These are phyloP conservation scores for Pogonomyrmex barbatus DNA, from an alignment of 1,140 invertebrate species.

Conservation along the genomic window DNA sequence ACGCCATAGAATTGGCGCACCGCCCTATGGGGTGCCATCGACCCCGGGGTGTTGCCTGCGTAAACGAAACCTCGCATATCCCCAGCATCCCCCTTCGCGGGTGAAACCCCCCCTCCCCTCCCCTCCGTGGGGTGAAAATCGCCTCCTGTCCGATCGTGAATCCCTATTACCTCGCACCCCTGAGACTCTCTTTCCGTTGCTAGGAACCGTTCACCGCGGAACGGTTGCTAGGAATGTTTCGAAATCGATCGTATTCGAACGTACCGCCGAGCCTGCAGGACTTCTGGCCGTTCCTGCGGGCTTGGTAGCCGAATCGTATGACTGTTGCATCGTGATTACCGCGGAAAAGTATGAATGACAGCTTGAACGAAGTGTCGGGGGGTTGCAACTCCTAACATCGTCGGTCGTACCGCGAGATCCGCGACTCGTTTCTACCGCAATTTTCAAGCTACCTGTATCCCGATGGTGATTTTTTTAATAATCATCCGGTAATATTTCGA, in stretches of 20 bases:
- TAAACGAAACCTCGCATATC: conserved; percentile 54
- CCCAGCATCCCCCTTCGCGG: conserved; percentile 65
- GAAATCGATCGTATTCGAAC: conserved; percentile 39
- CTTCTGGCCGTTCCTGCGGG: conserved; percentile 77
- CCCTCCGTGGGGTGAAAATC: conserved; percentile 57
- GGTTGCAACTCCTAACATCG: background rate
- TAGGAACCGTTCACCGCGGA: no score
- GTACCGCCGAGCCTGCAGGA: conserved; percentile 27
- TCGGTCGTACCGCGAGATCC: background rate
- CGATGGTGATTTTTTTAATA: background rate
- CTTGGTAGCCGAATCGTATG: conserved; percentile 79
- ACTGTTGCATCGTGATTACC: conserved; percentile 79
- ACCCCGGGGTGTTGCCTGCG: conserved; percentile 37
- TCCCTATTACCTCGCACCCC: conserved; percentile 78
- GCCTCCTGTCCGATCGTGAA: conserved; percentile 67
- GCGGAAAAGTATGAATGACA: conserved; percentile 71
- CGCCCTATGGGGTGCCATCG: conserved; percentile 70
- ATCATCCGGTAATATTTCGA: background rate
- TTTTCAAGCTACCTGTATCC: background rate
- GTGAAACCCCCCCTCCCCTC: conserved; percentile 68
- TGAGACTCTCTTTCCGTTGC: conserved; percentile 64
- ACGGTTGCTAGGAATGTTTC: conserved; percentile 13
- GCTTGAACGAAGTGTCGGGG: background rate
- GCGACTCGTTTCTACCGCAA: background rate
- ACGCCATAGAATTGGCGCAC: conserved; percentile 67